Evolutionary conservation across 2,888 invertebrate genomes (phyloP), one percentile per base, ranked within the genome.

Genomic region (Gisinianus flammeolus): DNA sequence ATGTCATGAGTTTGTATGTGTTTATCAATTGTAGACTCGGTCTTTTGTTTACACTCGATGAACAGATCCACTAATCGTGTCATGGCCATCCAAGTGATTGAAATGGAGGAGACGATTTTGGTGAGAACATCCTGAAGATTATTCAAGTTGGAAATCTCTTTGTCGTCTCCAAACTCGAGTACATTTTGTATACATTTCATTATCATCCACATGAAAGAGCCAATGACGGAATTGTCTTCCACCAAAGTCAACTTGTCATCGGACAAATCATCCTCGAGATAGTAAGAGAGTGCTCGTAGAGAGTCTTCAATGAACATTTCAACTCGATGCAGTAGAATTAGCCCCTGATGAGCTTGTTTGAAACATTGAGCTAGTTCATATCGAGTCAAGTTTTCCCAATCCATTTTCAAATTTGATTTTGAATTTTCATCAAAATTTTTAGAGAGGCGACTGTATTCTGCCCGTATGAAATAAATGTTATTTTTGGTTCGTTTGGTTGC

Each of bases 131-230:
- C n/a, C n/a, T n/a, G n/a, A n/a, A n/a, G n/a, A n/a, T n/a, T n/a
- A n/a, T n/a, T n/a, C n/a, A n/a, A n/a, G n/a, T n/a, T n/a, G n/a
- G n/a, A n/a, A n/a, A n/a, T n/a, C n/a, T n/a, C n/a, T n/a, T n/a
- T n/a, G n/a, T n/a, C n/a, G n/a, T n/a, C n/a, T n/a, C n/a, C n/a
- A n/a, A n/a, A n/a, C n/a, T 70, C 68, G 28, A 70, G 22, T 10
- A 66, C 64, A 31, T 66, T 35, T 28, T 58, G 54, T 3, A 71
- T 52, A 35, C 71, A 71, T 10, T 71, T 33, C 10, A 62, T 52
- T 0, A 71, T 71, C 16, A 77, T 12, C 77, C 77, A 77, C 77
- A 77, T 71, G 66, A 71, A 77, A 26, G 71, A 77, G 30, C 77
- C 77, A 71, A 24, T 19, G 44, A 62, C 4, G 28, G 62, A 62